These are phyloP conservation scores for Dysdera silvatica DNA, from an alignment of 1,140 invertebrate species.

Conservation along the genomic window DNA sequence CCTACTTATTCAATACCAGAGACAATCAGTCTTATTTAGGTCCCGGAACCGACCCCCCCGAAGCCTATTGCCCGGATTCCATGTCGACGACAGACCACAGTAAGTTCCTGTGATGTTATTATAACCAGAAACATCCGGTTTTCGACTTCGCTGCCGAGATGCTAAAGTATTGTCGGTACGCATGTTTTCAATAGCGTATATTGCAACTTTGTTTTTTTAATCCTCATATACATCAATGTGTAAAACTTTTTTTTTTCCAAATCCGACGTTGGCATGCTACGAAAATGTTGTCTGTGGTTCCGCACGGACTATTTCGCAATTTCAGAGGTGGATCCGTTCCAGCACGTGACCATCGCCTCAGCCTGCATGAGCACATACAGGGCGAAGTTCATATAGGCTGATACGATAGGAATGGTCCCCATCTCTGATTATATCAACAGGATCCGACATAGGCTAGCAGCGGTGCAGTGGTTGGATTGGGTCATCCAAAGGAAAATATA, in stretches of 20 bases:
- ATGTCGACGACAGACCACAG: slow-evolving; percentile 1
- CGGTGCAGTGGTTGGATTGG: neutral
- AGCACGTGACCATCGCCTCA: neutral
- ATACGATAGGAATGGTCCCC: neutral
- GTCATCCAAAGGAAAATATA: neutral
- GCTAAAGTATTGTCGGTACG: neutral
- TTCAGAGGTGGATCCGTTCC: neutral
- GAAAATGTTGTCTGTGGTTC: neutral
- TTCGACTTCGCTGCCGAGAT: neutral
- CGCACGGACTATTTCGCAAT: neutral
- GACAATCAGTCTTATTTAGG: neutral
- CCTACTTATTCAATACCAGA: slow-evolving; percentile 1
- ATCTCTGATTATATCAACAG: neutral
- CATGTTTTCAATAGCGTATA: too few relatives aligned
- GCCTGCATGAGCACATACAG: neutral
- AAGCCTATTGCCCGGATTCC: neutral
- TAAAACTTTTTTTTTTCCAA: neutral
- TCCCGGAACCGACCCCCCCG: neutral
- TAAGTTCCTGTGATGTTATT: slow-evolving; percentile 19
- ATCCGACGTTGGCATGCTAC: neutral
- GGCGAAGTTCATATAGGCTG: neutral
- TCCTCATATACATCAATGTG: too few relatives aligned
- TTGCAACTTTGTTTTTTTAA: too few relatives aligned
- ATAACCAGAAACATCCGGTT: neutral
- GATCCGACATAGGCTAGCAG: neutral